Conservation (phyloP, 2,888 invertebrate genomes). For the Sinohyriopsis cumingii region DNA sequence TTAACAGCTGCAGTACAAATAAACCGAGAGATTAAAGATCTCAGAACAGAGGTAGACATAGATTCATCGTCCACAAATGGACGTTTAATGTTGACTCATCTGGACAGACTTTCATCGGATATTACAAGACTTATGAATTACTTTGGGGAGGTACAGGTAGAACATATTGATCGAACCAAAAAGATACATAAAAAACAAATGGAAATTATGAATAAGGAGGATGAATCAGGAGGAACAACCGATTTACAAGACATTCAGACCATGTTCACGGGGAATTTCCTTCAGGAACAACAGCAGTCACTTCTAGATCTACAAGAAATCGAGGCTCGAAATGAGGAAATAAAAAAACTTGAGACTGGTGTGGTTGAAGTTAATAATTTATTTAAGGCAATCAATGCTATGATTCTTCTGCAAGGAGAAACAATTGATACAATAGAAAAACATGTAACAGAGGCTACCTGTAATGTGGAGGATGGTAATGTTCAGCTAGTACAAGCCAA, state of each 20-base stretch:
- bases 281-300: slow-evolving; percentile 53
- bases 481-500: slow-evolving; percentile 44
- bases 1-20: slow-evolving; percentile 38
- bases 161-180: slow-evolving; percentile 58
- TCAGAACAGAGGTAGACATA: slow-evolving; percentile 20
- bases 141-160: slow-evolving; percentile 52
- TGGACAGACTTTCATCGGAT: slow-evolving; percentile 46
- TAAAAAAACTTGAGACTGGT: slow-evolving; percentile 55
- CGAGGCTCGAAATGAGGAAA: slow-evolving; percentile 52
- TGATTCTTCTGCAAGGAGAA: slow-evolving; percentile 60
- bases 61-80: slow-evolving; percentile 27
- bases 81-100: slow-evolving; percentile 30
- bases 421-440: slow-evolving; percentile 54
- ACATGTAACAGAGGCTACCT: slow-evolving; percentile 40
- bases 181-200: slow-evolving; percentile 47
- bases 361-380: slow-evolving; percentile 56
- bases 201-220: slow-evolving; percentile 41
- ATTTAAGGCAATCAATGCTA: slow-evolving; percentile 56
- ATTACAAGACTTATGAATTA: slow-evolving; percentile 47
- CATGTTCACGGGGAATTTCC: slow-evolving; percentile 55
- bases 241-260: slow-evolving; percentile 30
- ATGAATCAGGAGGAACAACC: slow-evolving; percentile 24
- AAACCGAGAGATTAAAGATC: slow-evolving; percentile 41
- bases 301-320: slow-evolving; percentile 49
- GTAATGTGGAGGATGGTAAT: slow-evolving; percentile 44